Conservation (phyloP, 2,888 invertebrate genomes). For the Halictus ligatus region DNA sequence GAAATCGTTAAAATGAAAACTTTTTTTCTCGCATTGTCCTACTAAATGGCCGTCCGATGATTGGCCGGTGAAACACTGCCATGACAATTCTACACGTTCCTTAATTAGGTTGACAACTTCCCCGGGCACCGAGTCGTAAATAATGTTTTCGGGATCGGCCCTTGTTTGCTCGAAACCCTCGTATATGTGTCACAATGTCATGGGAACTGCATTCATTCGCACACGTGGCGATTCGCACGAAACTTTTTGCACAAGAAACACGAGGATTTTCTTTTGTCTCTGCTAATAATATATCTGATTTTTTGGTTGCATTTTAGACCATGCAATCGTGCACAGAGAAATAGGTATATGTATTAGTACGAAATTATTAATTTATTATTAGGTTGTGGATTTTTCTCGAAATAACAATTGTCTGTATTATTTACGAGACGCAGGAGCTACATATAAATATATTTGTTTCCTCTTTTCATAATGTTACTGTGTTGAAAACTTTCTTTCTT, state of each 20-base stretch:
- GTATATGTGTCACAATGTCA: background rate
- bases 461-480: too few relatives aligned
- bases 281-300: background rate
- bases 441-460: too few relatives aligned
- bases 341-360: too few relatives aligned
- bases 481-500: too few relatives aligned
- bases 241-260: background rate
- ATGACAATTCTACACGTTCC: slow-evolving; percentile 2
- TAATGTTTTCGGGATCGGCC: background rate
- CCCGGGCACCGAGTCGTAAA: background rate
- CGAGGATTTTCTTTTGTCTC: background rate
- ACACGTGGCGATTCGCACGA: background rate
- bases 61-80: background rate
- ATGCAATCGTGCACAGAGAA: too few relatives aligned
- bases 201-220: background rate
- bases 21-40: background rate
- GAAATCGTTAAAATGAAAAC: slow-evolving; percentile 3
- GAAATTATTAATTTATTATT: too few relatives aligned
- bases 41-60: slow-evolving; percentile 3
- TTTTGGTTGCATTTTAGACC: too few relatives aligned
- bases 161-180: background rate
- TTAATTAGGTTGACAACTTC: slow-evolving; percentile 9
- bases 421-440: too few relatives aligned
- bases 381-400: too few relatives aligned
- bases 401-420: too few relatives aligned